A percentile compares a stretch with the other conserved stretches of the same genome.
These are phyloP conservation scores for Coleophora deauratella DNA, from an alignment of 2,888 invertebrate species.

Conservation along the genomic window DNA sequence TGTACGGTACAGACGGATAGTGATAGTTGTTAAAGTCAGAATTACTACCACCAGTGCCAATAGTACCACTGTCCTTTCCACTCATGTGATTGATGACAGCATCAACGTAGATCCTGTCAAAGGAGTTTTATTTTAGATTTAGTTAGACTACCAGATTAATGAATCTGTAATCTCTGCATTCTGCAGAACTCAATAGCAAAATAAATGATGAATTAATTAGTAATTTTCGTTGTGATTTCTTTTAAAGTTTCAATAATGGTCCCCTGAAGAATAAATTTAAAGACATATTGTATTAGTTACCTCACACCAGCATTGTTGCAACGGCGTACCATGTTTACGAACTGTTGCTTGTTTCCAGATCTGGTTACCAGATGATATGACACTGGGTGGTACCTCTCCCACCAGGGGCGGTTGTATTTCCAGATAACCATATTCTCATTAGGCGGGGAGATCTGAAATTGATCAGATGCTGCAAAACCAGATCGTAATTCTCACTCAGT, in stretches of 20 bases:
- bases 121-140: background rate
- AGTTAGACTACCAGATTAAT: no score
- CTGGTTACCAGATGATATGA: conserved; percentile 84
- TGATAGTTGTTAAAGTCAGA: conserved; percentile 67
- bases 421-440: conserved; percentile 79
- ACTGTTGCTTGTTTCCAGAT: conserved; percentile 83
- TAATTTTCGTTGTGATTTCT: background rate
- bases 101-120: conserved; percentile 84
- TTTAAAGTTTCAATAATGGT: background rate
- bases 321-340: conserved; percentile 82
- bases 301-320: conserved; percentile 87
- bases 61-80: conserved; percentile 56
- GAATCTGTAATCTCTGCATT: no score
- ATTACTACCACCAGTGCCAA: conserved; percentile 77
- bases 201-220: no score
- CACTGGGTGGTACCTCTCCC: conserved; percentile 91
- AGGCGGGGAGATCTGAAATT: conserved; percentile 79
- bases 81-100: conserved; percentile 92
- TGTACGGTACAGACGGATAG: conserved; percentile 80
- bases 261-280: no score
- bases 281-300: conserved; percentile 39
- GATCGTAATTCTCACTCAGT: no score
- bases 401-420: conserved; percentile 82
- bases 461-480: background rate
- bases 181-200: no score